Base-by-base conservation (phyloP, 2,797 vertebrate genomes). In the Adelosebastes latens region DNA sequence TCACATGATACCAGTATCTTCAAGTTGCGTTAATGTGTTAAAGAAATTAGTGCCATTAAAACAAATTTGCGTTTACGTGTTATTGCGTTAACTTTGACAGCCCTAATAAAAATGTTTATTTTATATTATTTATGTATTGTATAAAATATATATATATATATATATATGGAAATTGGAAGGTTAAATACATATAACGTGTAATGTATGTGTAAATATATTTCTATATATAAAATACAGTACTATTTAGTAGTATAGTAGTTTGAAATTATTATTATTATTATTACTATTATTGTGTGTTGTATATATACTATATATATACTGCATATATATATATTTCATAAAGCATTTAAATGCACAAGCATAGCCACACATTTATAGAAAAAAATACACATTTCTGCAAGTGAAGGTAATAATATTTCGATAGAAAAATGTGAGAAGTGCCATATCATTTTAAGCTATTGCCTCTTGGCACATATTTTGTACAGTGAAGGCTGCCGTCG, bases 401-500 rank as follows among this genome's bases (percentile, higher is more conserved):
- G n/a, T 2, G 18, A 71, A 14, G 5, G 9, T 10, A 14, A 36
- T 22, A 14, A 14, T 2, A n/a, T 20, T 36, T 22, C 2, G 6
- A 22, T 8, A n/a, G 20, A 52, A 52, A 52, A 9, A 52, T 52
- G n/a, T 64, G 2, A 13, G 5, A 34, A 58, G 11, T 29, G 11
- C n/a, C 18, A 12, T 62, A 18, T 78, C 34, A 32, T 55, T 22
- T 8, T 5, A 63, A 65, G 59, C 24, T 13, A 29, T 56, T 36
- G 39, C n/a, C 68, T 68, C 14, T 55, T 42, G 29, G 34, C 16
- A 58, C 68, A 62, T 32, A 1, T 4, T 29, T 24, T 31, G 20
- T 16, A 32, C 14, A 55, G 27, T 56, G 31, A 52, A 59, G 20
- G 67, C 79, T 73, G 63, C 72, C 72, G 56, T 72, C 55, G 42